Base-by-base conservation (phyloP, 1,140 invertebrate genomes). In the Cyphomyrmex costatus region DNA sequence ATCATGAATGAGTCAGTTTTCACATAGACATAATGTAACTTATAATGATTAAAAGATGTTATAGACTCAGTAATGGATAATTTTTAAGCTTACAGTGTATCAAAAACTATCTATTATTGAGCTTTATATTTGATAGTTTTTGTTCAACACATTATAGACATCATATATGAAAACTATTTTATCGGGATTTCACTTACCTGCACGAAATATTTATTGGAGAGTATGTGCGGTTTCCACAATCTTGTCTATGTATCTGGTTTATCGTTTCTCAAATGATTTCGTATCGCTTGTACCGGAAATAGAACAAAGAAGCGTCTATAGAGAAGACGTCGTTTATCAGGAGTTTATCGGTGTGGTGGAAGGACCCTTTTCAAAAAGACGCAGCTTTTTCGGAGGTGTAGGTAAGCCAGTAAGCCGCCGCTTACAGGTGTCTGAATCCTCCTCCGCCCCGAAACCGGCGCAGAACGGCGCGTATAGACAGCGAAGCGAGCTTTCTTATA, bases 401-500 rank as follows among this genome's bases (percentile, higher is more conserved):
- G 68, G 71, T 74, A 66, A 71, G 68, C 70, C 86, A 80, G 79
- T 86, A 79, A 88, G 70, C 82, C 78, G 80, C 33, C 65, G 82
- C 65, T 88, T 86, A 89, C 79, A 80, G 88, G 76, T 82, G 70
- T 36, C 68, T 56, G 61, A 85, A 30, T 77, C 73, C 30, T 49
- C 53, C 24, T 27, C 51, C 53, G n/a, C 14, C 30, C 27, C 12
- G 27, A 36, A 56, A 21, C 36, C 46, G 58, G 33, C 24, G 56
- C n/a, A 14, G 49, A 30, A 63, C 36, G 24, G 49, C 53, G 76
- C 56, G 61, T 79, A 56, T 82, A 86, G 80, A 74, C 60, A 68
- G 61, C 42, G 36, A 63, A 71, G 86, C 74, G 70, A 74, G 88
- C 86, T 90, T 90, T 90, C 92, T 90, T 91, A 93, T 93, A 93